A percentile compares a stretch with the other conserved stretches of the same genome.
phyloP scores from a whole-genome alignment of 2,888 invertebrate species.

The Pocota personata region DNA sequence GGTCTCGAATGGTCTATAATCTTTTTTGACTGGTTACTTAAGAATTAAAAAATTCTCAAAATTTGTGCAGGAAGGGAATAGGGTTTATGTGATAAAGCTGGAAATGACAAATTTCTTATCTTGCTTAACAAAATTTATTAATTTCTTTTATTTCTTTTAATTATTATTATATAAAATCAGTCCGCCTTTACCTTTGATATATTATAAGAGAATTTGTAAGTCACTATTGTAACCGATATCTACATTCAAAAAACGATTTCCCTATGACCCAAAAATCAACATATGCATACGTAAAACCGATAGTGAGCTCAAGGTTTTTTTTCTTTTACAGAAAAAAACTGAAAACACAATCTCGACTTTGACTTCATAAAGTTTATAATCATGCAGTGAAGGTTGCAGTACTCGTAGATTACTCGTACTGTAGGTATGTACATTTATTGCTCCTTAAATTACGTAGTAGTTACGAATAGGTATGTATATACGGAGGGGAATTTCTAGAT shows the following conservation, averaged over 20 bases:
- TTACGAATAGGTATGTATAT: no score
- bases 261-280: no score
- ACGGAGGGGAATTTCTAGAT: no score
- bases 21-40: constrained; percentile 1
- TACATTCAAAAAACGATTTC: not conserved
- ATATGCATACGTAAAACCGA: not conserved
- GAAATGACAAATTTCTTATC: not conserved
- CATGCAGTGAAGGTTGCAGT: not conserved
- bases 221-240: not conserved
- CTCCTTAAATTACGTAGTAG: not conserved
- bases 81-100: not conserved
- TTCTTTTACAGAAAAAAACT: not conserved
- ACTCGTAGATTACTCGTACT: no score
- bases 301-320: not conserved
- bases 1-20: no score
- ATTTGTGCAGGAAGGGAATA: not conserved
- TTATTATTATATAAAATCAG: not conserved
- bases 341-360: not conserved
- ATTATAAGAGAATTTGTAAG: not conserved
- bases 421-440: no score
- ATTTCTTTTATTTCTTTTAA: no score
- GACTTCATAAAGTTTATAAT: not conserved
- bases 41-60: not conserved
- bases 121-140: no score
- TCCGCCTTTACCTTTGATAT: not conserved